phyloP scores from a whole-genome alignment of 2,888 invertebrate genomes.

The Candidula unifasciata region DNA sequence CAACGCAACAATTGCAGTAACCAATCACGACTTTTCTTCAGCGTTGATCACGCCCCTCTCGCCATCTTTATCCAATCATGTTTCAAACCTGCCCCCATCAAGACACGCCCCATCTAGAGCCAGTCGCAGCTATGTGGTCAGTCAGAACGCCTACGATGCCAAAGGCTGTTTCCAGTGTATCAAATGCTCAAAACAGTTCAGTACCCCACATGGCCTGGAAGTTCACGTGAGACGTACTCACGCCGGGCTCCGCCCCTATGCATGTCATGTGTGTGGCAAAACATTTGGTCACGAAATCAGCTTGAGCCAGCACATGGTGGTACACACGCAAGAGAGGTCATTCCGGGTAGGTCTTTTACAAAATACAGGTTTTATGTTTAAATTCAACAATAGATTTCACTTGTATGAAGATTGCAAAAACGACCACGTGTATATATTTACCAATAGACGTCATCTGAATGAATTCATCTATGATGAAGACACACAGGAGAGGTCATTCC shows the following conservation, averaged over 20 bases:
- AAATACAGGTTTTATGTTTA: not conserved
- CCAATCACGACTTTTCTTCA: not conserved
- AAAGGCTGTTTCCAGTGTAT: conserved; percentile 54
- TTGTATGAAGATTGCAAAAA: too few relatives aligned
- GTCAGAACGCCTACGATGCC: conserved; percentile 16
- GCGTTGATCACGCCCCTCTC: conserved; percentile 7
- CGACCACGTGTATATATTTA: too few relatives aligned
- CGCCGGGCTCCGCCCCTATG: conserved; percentile 92
- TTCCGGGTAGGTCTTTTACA: conserved; percentile 86
- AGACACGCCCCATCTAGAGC: not conserved
- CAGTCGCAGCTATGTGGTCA: conserved; percentile 5
- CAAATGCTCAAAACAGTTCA: conserved; percentile 84
- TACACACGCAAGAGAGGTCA: conserved; percentile 77
- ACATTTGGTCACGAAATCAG: conserved; percentile 96
- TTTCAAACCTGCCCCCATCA: not conserved
- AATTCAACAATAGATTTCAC: too few relatives aligned
- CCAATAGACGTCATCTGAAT: too few relatives aligned
- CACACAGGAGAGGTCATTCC: too few relatives aligned
- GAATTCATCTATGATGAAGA: too few relatives aligned
- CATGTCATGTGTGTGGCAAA: conserved; percentile 94
- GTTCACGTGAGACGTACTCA: conserved; percentile 96
- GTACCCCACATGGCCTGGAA: conserved; percentile 97
- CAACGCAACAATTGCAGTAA: not conserved
- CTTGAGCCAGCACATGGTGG: conserved; percentile 94
- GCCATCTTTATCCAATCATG: conserved; percentile 15